These are phyloP conservation scores for Pseudochaenichthys georgianus DNA, from an alignment of 2,797 vertebrate genomes.

Conservation along the genomic window DNA sequence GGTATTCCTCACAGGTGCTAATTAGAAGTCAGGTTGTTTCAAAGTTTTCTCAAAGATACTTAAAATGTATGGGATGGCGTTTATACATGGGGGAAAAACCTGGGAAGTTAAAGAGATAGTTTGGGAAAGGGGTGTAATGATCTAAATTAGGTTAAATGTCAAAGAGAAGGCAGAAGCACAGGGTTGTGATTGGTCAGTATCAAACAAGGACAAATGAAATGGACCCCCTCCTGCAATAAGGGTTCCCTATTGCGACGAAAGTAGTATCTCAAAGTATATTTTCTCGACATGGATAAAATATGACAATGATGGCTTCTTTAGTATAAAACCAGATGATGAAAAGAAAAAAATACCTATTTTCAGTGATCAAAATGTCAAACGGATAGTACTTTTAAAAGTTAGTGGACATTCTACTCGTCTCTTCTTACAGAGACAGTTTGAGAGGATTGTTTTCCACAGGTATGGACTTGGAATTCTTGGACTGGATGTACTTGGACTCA, in stretches of 20 bases:
- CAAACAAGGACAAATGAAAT: background rate
- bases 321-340: background rate
- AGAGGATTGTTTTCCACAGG: slow-evolving; percentile 1
- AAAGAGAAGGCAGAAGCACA: background rate
- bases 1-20: slow-evolving; percentile 45
- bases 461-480: background rate
- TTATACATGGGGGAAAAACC: slow-evolving; percentile 14
- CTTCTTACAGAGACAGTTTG: background rate
- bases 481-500: slow-evolving; percentile 5
- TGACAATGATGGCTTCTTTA: background rate
- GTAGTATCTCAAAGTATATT: slow-evolving; percentile 12
- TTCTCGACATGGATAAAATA: background rate
- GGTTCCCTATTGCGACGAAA: background rate
- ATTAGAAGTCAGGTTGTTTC: slow-evolving; percentile 54
- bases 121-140: background rate
- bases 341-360: background rate
- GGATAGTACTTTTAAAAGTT: background rate
- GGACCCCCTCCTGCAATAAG: background rate
- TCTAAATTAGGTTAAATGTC: slow-evolving; percentile 16
- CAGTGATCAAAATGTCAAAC: background rate
- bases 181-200: background rate
- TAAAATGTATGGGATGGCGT: slow-evolving; percentile 31
- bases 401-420: background rate
- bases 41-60: slow-evolving; percentile 25
- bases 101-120: background rate